A percentile compares a stretch with the other conserved stretches of the same genome.
These are phyloP conservation scores for Anarhynchus alexandrinus DNA, from an alignment of 2,113 vertebrate genomes.

Conservation along the genomic window DNA sequence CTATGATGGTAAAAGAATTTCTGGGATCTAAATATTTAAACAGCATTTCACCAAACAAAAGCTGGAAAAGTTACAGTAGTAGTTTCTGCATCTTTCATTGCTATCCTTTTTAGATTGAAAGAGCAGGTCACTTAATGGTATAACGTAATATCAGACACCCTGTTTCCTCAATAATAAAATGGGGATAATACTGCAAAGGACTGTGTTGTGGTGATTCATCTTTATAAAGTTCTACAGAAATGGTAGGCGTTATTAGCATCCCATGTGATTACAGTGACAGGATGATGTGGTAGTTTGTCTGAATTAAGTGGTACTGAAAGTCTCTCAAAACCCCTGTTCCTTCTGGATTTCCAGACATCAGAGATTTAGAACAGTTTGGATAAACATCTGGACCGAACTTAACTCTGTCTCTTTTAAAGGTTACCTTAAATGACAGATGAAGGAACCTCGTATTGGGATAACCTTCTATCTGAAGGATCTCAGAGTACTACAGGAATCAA, in stretches of 20 bases:
- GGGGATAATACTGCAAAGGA: background rate
- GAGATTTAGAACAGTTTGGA: slow-evolving; percentile 15
- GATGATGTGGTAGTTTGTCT: slow-evolving; percentile 36
- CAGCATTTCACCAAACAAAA: slow-evolving; percentile 7
- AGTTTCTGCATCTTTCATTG: background rate
- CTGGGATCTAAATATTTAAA: slow-evolving; percentile 27
- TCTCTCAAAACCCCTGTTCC: background rate
- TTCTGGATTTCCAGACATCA: background rate
- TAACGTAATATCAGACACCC: background rate
- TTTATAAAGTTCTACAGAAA: slow-evolving; percentile 7
- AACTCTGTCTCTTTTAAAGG: background rate
- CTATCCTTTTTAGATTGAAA: background rate
- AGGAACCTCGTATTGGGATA: background rate
- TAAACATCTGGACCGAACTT: slow-evolving; percentile 20
- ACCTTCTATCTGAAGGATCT: slow-evolving; percentile 12
- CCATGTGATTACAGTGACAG: slow-evolving; percentile 33
- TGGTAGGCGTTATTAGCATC: background rate
- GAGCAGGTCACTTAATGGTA: background rate
- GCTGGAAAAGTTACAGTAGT: background rate
- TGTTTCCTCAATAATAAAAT: background rate
- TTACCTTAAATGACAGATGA: slow-evolving; percentile 20
- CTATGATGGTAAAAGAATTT: background rate
- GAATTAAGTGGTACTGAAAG: slow-evolving; percentile 31
- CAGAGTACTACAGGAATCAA: background rate
- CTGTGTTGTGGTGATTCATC: slow-evolving; percentile 1